Percentiles rank a stretch among this genome's conserved stretches.
These are phyloP conservation scores for Sturnus vulgaris DNA, from an alignment of 2,113 vertebrate species.

Conservation along the genomic window DNA sequence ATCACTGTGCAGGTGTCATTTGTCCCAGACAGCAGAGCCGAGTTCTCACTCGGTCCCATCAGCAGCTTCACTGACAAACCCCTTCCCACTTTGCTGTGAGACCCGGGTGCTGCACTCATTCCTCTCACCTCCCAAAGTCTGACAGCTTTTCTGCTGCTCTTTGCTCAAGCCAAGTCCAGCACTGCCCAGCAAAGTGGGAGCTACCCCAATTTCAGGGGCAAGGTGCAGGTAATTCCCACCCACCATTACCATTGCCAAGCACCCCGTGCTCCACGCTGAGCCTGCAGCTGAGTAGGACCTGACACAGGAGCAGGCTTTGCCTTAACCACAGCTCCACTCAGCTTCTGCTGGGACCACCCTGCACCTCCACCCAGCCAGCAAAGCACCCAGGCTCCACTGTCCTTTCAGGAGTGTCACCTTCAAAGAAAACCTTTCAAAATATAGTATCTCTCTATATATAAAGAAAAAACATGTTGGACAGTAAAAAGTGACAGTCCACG, in stretches of 20 bases:
- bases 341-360: not conserved
- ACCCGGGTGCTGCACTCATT: fast-evolving
- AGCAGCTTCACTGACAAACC: not conserved
- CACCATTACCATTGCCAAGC: not conserved
- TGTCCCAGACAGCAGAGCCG: fast-evolving
- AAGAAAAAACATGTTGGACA: fast-evolving
- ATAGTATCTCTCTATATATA: fast-evolving
- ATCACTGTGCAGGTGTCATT: fast-evolving
- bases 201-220: not conserved
- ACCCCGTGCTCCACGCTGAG: fast-evolving
- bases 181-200: fast-evolving
- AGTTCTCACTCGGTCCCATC: not conserved
- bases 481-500: not conserved
- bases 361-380: not conserved
- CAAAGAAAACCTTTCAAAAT: not conserved
- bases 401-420: not conserved
- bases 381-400: not conserved
- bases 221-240: not conserved
- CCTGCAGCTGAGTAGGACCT: not conserved
- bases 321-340: not conserved
- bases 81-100: not conserved
- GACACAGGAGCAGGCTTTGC: fast-evolving
- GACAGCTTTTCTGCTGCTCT: not conserved
- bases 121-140: not conserved
- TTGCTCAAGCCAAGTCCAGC: not conserved